Evolutionary conservation across 2,888 invertebrate genomes (phyloP).

Genomic region (Chloroclystis v-ata): DNA sequence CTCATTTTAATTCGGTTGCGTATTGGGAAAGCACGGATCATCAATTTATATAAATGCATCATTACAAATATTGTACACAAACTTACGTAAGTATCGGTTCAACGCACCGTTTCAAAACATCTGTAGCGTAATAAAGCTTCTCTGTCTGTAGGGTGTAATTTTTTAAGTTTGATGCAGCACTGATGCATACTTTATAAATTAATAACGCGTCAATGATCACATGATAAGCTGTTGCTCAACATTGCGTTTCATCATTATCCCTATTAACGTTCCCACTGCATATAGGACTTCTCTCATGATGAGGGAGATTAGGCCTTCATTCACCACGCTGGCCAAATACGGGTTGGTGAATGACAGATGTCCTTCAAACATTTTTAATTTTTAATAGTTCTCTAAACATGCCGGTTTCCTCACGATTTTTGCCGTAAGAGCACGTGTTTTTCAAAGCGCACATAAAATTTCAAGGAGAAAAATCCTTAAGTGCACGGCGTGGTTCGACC

Average conservation of each 20-base stretch:
- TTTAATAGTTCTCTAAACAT: too few species aligned
- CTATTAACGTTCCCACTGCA: too few species aligned
- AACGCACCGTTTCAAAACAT: conserved; percentile 49
- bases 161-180: conserved; percentile 42
- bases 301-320: too few species aligned
- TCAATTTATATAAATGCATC: conserved; percentile 63
- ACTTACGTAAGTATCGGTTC: conserved; percentile 47
- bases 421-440: too few species aligned
- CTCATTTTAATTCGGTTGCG: conserved; percentile 57
- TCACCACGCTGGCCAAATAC: too few species aligned
- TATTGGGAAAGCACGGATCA: conserved; percentile 45
- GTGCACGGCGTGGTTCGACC: too few species aligned
- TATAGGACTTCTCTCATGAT: too few species aligned
- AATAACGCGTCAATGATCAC: background rate
- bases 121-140: conserved; percentile 16
- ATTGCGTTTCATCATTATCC: conserved; percentile 1
- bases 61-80: conserved; percentile 53
- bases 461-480: too few species aligned
- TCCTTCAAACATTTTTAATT: too few species aligned
- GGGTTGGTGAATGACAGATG: too few species aligned
- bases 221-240: conserved; percentile 18
- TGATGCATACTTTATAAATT: conserved; percentile 8
- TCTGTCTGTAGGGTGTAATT: conserved; percentile 41
- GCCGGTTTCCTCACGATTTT: too few species aligned
- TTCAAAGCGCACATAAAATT: too few species aligned